Conservation (phyloP, 2,797 vertebrate genomes). For the Petrocephalus schoutedeni region DNA sequence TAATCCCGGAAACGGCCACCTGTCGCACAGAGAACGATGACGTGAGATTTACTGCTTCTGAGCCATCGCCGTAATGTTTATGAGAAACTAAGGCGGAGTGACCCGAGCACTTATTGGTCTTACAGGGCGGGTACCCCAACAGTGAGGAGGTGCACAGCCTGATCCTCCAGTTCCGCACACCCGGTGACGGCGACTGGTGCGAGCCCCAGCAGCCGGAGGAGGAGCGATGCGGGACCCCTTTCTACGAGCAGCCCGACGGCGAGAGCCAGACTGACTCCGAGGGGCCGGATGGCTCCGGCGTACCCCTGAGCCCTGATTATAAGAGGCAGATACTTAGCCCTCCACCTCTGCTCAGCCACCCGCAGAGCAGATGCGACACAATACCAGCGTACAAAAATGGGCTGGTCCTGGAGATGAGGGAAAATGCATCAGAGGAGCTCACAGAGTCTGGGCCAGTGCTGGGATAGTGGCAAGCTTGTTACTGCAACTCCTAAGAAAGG, state of each 20-base stretch:
- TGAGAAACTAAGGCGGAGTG: neutral
- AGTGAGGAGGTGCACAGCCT: slow-evolving; percentile 50
- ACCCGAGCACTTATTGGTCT: slow-evolving; percentile 15
- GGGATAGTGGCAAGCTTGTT: neutral
- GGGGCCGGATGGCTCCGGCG: slow-evolving; percentile 22
- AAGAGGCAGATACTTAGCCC: slow-evolving; percentile 27
- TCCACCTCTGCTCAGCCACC: slow-evolving; percentile 29
- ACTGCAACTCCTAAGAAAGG: neutral
- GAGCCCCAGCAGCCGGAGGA: slow-evolving; percentile 19
- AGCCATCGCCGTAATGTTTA: neutral
- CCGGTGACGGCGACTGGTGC: slow-evolving; percentile 14
- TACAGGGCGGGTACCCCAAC: slow-evolving; percentile 38
- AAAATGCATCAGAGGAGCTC: slow-evolving; percentile 29
- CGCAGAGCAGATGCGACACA: slow-evolving; percentile 40
- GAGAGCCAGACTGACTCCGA: slow-evolving; percentile 12
- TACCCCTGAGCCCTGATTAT: slow-evolving; percentile 16
- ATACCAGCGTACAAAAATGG: slow-evolving; percentile 52
- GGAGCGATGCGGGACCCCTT: neutral
- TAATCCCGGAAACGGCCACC: slow-evolving; percentile 39
- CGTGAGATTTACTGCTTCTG: slow-evolving; percentile 37
- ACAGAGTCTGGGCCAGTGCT: neutral
- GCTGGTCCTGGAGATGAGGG: slow-evolving; percentile 52
- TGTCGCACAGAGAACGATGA: slow-evolving; percentile 19
- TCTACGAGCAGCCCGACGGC: slow-evolving; percentile 20
- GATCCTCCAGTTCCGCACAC: slow-evolving; percentile 27